Base-by-base conservation (phyloP, 2,113 vertebrate genomes). In the Albula glossodonta region DNA sequence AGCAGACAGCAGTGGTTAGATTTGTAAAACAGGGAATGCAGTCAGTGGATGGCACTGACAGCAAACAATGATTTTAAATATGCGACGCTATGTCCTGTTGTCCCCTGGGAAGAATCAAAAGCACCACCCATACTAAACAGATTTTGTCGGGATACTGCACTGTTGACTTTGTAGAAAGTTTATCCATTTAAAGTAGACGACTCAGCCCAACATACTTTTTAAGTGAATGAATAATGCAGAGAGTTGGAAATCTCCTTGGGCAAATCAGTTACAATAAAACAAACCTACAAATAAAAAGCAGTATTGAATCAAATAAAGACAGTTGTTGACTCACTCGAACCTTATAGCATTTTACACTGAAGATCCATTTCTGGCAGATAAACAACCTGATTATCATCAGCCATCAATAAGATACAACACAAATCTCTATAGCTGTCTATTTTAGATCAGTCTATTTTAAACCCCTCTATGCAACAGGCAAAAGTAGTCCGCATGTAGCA, bases 81-180 rank as follows among this genome's bases (percentile, higher is more conserved):
- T 80, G 77, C 51, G 84, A 48, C 53, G 57, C 48, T 80, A 50
- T 50, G 77, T 41, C 19, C 2, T 78, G 77, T 17, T 51, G 83
- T 77, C 70, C 8, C 66, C 74, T 48, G 83, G 13, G 49, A 19
- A 84, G 70, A 84, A 52, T 56, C 74, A 48, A 4, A 49, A 57
- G 53, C 74, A 80, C 4, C 74, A 57, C n/a, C 52, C 84, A 51
- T 63, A 52, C 31, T 85, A 85, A 66, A 80, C 41, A 41, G 77
- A 79, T 51, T 19, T 31, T 41, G 31, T 41, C 31, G 31, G 31
- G 31, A 41, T 41, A 41, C 31, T 41, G 31, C 31, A 41, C 31
- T 41, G 31, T 41, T 41, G 31, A 41, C 31, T 41, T 41, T 41
- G 31, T 41, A 41, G 31, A 41, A 41, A 41, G 31, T 41, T 41